Base-by-base conservation (phyloP, 1,140 invertebrate genomes). In the Drosophila ficusphila region DNA sequence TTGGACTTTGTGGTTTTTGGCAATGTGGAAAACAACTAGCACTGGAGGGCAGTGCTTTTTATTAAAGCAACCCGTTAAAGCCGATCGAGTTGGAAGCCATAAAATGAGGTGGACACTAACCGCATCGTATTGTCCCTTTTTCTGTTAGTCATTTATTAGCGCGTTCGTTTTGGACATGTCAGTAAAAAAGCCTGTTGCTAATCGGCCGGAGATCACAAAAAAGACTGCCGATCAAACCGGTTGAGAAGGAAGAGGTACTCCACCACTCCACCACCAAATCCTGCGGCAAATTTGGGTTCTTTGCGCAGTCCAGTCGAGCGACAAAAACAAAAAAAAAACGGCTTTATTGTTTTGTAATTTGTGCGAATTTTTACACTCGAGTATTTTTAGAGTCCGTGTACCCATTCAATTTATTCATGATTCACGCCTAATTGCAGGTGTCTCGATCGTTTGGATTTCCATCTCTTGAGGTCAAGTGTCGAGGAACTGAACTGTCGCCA, bases 361-460 rank as follows among this genome's bases (percentile, higher is more conserved):
- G 25, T 12, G 18, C 36, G 12, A 65, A 33, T 21, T 65, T 65
- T 31, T 47, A 19, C 6, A 39, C n/a, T 18, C 5, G 54, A 25
- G 44, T 69, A 69, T 69, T 69, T 69, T 69, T 69, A 69, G 65
- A 56, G 49, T 39, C 31, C 38, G 38, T 7, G 31, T 14, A n/a
- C 11, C 61, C 65, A 67, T 68, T 69, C 33, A 69, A 76, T 77
- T 57, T 77, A 71, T 76, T 71, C 65, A 77, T 77, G 74, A 76
- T 77, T 71, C 65, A 75, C 29, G 29, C 49, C 34, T 77, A 77
- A 77, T 65, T 71, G 65, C 74, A 77, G 74, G 65, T 77, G 74
- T 71, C 60, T 67, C 41, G 23, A 38, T 41, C 36, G 19, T 33
- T 14, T 41, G 51, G 21, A 57, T 57, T 67, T 36, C 41, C 46